Conservation (phyloP, 2,113 vertebrate genomes). For the Oryctolagus cuniculus region DNA sequence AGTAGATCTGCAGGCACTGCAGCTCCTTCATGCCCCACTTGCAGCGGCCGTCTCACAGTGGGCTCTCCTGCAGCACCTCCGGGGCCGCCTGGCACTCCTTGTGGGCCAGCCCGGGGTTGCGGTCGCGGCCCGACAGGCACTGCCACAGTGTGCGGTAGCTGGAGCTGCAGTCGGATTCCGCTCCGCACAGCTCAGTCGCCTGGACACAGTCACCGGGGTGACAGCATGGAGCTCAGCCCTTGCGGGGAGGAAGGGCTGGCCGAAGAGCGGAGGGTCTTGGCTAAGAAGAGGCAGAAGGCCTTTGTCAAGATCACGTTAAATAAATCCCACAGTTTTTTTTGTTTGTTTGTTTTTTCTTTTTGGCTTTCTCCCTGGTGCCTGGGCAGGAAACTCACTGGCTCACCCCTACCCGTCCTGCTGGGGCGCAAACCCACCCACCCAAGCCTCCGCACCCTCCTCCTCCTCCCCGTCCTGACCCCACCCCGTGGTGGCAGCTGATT, state of each 20-base stretch:
- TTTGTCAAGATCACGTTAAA: too few species aligned
- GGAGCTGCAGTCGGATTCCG: slow-evolving; percentile 94
- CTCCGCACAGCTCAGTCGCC: slow-evolving; percentile 95
- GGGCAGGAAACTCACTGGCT: too few species aligned
- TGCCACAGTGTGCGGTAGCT: slow-evolving; percentile 96
- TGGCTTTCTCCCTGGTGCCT: too few species aligned
- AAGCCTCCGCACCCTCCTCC: too few species aligned
- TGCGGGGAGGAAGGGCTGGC: slow-evolving; percentile 87
- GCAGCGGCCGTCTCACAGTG: slow-evolving; percentile 95
- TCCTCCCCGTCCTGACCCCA: too few species aligned
- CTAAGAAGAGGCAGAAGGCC: slow-evolving; percentile 77
- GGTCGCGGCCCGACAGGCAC: slow-evolving; percentile 96
- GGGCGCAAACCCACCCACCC: too few species aligned
- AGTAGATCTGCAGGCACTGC: slow-evolving; percentile 98
- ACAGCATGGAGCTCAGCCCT: slow-evolving; percentile 89
- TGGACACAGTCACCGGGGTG: slow-evolving; percentile 94
- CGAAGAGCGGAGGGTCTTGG: slow-evolving; percentile 88
- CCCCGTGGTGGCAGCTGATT: too few species aligned
- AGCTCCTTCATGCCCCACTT: slow-evolving; percentile 97
- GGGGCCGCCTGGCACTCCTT: slow-evolving; percentile 95
- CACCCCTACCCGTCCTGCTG: too few species aligned
- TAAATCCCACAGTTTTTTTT: too few species aligned
- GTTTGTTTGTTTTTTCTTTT: too few species aligned
- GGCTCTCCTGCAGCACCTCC: slow-evolving; percentile 95
- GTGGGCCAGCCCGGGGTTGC: slow-evolving; percentile 96